phyloP scores from a whole-genome alignment of 2,888 invertebrate genomes.

The Cryptocheilus praepositus region DNA sequence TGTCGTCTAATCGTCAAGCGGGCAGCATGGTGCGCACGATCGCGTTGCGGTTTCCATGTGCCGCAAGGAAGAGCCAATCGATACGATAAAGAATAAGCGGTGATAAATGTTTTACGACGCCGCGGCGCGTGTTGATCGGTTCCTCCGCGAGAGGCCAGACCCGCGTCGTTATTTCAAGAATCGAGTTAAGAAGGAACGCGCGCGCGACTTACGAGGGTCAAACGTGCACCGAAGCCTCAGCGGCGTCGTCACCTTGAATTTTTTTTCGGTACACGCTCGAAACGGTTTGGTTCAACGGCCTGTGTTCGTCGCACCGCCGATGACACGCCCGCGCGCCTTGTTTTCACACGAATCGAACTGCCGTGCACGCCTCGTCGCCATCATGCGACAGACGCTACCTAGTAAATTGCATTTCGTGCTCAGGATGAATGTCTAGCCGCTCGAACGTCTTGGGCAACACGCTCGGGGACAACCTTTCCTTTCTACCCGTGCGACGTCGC shows the following conservation, averaged over 20 bases:
- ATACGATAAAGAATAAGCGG: no score
- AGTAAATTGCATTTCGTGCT: no score
- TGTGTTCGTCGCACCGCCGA: slow-evolving; percentile 1
- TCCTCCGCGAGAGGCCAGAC: neutral
- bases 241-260: slow-evolving; percentile 47
- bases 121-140: neutral
- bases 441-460: no score
- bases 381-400: neutral
- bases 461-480: no score
- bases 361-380: slow-evolving; percentile 5
- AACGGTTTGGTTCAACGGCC: slow-evolving; percentile 52
- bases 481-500: no score
- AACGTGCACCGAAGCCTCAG: slow-evolving; percentile 9
- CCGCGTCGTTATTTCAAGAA: slow-evolving; percentile 35
- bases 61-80: no score
- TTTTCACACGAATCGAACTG: slow-evolving; percentile 8
- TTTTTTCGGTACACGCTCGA: slow-evolving; percentile 36
- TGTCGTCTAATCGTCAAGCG: no score
- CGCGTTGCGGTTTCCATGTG: no score
- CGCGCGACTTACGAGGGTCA: slow-evolving; percentile 17
- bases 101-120: no score
- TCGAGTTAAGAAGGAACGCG: slow-evolving; percentile 12
- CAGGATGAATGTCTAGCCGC: no score
- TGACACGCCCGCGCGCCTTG: slow-evolving; percentile 16
- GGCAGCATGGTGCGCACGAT: no score